These are phyloP conservation scores for Andricus grossulariae DNA, from an alignment of 1,140 invertebrate species.

Conservation along the genomic window DNA sequence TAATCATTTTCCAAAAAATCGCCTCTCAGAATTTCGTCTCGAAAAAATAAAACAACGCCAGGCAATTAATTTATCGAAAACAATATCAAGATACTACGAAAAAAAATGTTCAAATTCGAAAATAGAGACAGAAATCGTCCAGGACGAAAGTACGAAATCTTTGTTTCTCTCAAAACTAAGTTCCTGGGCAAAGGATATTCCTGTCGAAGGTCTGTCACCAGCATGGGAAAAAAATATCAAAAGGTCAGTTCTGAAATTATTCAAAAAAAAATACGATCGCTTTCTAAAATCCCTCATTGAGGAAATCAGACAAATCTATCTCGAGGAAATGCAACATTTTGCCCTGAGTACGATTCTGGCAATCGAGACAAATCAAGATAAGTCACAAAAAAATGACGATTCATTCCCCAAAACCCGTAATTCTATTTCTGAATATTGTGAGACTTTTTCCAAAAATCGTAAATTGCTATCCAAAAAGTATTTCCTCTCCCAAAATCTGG, in stretches of 20 bases:
- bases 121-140: not conserved
- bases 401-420: not conserved
- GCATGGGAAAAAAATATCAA: slow-evolving; percentile 63
- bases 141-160: slow-evolving; percentile 23
- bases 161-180: slow-evolving; percentile 48
- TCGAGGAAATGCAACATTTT: slow-evolving; percentile 62
- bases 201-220: slow-evolving; percentile 40
- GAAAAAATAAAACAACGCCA: slow-evolving; percentile 9
- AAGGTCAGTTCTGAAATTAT: slow-evolving; percentile 53
- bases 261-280: slow-evolving; percentile 49
- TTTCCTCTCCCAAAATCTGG: slow-evolving; percentile 64
- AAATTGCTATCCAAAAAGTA: slow-evolving; percentile 57
- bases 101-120: not conserved
- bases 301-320: slow-evolving; percentile 62
- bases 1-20: not conserved
- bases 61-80: not conserved
- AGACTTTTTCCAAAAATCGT: slow-evolving; percentile 48
- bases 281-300: slow-evolving; percentile 53
- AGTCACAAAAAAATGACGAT: not conserved
- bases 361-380: not conserved
- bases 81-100: not conserved
- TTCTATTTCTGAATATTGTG: slow-evolving; percentile 6
- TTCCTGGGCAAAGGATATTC: slow-evolving; percentile 52
- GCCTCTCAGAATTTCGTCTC: not conserved
- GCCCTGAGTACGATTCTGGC: slow-evolving; percentile 28